Conservation (phyloP, 2,797 vertebrate genomes). For the Phrynocephalus guinanensis region DNA sequence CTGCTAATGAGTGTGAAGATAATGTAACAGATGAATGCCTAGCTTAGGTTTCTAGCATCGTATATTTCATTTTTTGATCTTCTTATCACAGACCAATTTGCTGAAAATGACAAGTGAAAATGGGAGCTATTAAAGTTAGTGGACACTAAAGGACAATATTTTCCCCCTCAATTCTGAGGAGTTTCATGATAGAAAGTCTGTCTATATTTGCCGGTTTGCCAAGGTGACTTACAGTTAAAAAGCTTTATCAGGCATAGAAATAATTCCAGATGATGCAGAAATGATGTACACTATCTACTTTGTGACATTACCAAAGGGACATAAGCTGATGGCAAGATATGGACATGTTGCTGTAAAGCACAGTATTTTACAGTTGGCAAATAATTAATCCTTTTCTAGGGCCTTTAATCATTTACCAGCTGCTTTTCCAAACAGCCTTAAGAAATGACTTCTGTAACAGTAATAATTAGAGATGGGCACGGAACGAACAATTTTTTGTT, state of each 20-base stretch:
- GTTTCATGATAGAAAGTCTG: neutral
- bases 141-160: neutral
- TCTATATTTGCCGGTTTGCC: neutral
- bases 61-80: neutral
- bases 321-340: rapidly evolving
- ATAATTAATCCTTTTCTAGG: conserved; percentile 44
- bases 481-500: no score
- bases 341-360: neutral
- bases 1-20: neutral
- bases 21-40: neutral
- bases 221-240: neutral
- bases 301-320: conserved; percentile 14
- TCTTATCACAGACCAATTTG: neutral
- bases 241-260: neutral
- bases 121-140: no score
- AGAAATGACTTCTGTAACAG: neutral
- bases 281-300: neutral
- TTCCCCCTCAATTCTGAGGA: rapidly evolving
- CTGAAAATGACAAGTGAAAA: neutral
- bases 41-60: neutral
- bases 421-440: conserved; percentile 53
- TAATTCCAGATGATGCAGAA: conserved; percentile 43
- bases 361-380: conserved; percentile 60
- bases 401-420: conserved; percentile 50
- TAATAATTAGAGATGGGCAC: no score